Evolutionary conservation across 92 coral and sea anemone genomes (phyloP).

Genomic region (Porites cylindrica): DNA sequence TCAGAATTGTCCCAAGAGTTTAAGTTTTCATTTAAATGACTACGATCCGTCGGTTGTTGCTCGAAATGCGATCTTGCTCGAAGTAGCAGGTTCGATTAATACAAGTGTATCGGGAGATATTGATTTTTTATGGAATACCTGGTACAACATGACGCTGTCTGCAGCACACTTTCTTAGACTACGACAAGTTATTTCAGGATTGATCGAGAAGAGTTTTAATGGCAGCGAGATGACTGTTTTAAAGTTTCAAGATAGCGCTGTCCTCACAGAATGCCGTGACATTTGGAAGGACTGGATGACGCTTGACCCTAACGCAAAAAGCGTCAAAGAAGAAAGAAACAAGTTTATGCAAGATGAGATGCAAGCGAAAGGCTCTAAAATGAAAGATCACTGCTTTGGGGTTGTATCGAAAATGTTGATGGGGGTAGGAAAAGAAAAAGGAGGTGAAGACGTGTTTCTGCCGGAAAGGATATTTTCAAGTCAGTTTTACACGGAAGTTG

Average conservation of each 20-base stretch:
- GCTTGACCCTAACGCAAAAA: slow-evolving; percentile 41
- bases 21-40: slow-evolving; percentile 71
- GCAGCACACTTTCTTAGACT: slow-evolving; percentile 46
- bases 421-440: not conserved
- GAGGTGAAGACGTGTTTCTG: not conserved
- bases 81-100: slow-evolving; percentile 56
- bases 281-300: slow-evolving; percentile 70
- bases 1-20: slow-evolving; percentile 42
- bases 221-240: slow-evolving; percentile 23
- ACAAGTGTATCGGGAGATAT: slow-evolving; percentile 52
- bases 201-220: slow-evolving; percentile 25
- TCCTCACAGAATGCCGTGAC: slow-evolving; percentile 41
- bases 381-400: not conserved
- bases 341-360: not conserved
- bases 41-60: slow-evolving; percentile 73
- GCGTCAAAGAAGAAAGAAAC: slow-evolving; percentile 49
- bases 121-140: slow-evolving; percentile 76
- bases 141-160: slow-evolving; percentile 76
- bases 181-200: slow-evolving; percentile 12
- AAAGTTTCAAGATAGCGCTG: slow-evolving; percentile 37
- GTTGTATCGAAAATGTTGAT: slow-evolving; percentile 7
- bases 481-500: slow-evolving; percentile 38
- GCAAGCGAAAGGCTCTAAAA: not conserved
- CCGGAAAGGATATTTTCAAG: not conserved
- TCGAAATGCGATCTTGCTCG: slow-evolving; percentile 61